These are phyloP conservation scores for Bos taurus DNA, from an alignment of 2,113 vertebrate genomes.

Conservation along the genomic window ARS-UCD2.0 NC_037334.1:86038001-86038500, in stretches of 20 bases:
- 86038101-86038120: too few species aligned
- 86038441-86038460: background rate
- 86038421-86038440: background rate
- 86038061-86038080: too few species aligned
- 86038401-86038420: background rate
- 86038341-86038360: constrained; percentile 35
- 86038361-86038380: background rate
- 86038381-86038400: constrained; percentile 32
- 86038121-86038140: too few species aligned
- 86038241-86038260: background rate
- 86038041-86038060: too few species aligned
- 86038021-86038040: too few species aligned
- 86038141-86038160: too few species aligned
- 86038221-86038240: background rate
- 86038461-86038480: background rate
- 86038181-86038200: background rate
- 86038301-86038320: constrained; percentile 5
- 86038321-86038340: background rate
- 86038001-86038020: too few species aligned
- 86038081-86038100: too few species aligned
- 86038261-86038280: background rate
- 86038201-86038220: background rate
- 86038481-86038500: background rate
- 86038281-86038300: background rate
- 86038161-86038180: too few species aligned